phyloP scores from a whole-genome alignment of 2,113 vertebrate genomes.

The Thermophis baileyi region DNA sequence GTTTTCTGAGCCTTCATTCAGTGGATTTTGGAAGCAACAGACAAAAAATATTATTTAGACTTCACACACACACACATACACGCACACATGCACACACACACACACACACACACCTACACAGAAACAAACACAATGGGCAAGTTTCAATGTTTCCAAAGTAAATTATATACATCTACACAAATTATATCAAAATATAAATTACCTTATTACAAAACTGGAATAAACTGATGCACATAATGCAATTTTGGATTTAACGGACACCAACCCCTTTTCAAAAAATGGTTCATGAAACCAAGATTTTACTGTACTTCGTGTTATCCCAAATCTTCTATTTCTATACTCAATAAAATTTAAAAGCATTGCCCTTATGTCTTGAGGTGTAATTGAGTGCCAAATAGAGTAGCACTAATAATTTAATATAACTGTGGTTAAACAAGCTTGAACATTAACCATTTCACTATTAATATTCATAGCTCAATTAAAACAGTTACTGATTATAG shows the following conservation, averaged over 20 bases:
- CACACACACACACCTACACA: not conserved
- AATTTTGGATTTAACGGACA: not conserved
- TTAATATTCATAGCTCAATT: conserved; percentile 3
- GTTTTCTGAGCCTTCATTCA: not conserved
- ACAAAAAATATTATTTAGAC: not conserved
- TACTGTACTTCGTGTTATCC: not conserved
- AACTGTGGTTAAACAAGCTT: not conserved
- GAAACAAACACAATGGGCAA: not conserved
- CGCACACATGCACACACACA: not conserved
- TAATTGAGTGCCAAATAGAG: not conserved
- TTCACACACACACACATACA: not conserved
- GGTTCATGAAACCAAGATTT: not conserved
- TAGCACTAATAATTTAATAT: conserved; percentile 8
- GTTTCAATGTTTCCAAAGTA: not conserved
- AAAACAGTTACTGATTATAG: not conserved
- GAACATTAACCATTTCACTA: not conserved
- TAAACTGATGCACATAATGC: not conserved
- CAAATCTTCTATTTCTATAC: not conserved
- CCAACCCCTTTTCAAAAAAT: not conserved
- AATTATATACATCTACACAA: not conserved
- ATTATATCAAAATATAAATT: not conserved
- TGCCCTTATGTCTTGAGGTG: not conserved
- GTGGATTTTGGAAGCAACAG: not conserved
- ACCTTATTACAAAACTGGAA: not conserved
- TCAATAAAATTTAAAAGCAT: not conserved